These are phyloP conservation scores for Psilopogon haemacephalus DNA, from an alignment of 2,113 vertebrate species.

Conservation along the genomic window DNA sequence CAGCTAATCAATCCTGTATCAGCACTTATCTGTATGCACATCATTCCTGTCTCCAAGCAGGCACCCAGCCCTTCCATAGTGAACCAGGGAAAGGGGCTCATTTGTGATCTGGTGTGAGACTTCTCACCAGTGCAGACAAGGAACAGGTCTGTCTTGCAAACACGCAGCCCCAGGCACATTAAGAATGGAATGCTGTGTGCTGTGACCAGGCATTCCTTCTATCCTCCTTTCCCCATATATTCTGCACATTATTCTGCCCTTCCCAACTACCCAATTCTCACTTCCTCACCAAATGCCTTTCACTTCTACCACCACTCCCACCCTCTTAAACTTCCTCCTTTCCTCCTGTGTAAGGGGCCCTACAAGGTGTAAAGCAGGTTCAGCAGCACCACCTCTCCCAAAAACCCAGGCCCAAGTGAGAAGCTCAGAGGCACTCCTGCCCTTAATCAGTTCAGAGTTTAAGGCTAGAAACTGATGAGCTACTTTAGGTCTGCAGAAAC, in stretches of 20 bases:
- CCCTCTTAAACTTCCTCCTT: neutral
- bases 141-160: neutral
- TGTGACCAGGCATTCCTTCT: neutral
- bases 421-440: neutral
- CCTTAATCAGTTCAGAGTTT: neutral
- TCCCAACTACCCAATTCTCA: neutral
- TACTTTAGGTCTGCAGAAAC: neutral
- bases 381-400: neutral
- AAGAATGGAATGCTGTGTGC: neutral
- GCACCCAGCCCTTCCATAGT: neutral
- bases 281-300: neutral
- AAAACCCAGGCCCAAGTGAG: neutral
- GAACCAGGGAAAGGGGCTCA: neutral
- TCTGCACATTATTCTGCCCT: neutral
- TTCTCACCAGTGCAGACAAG: fast-evolving
- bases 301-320: neutral
- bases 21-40: neutral
- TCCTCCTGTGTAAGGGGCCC: neutral
- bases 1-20: neutral
- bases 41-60: fast-evolving
- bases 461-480: neutral
- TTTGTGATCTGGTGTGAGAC: no score
- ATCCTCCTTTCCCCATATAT: neutral
- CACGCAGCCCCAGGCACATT: neutral
- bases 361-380: neutral